phyloP scores from a whole-genome alignment of 2,797 vertebrate species.

The Eulemur mongoz region DNA sequence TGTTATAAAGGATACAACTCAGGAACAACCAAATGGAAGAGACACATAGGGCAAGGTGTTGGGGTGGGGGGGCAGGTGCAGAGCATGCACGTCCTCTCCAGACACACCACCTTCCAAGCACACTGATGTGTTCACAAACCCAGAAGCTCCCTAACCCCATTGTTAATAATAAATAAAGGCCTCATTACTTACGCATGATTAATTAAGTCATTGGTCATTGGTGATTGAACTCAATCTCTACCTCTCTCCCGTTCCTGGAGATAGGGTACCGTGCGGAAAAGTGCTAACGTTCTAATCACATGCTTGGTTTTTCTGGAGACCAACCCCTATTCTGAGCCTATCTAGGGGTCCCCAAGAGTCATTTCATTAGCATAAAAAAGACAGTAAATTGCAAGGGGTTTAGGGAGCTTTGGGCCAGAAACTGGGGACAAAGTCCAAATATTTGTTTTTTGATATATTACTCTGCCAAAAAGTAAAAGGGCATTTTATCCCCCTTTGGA shows the following conservation, averaged over 20 bases:
- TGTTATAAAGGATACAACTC: neutral
- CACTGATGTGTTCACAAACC: neutral
- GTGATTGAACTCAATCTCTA: neutral
- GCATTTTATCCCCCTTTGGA: neutral
- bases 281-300: neutral
- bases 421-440: neutral
- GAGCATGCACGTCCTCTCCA: neutral
- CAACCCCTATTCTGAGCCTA: neutral
- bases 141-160: neutral
- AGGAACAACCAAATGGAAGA: neutral
- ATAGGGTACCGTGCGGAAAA: neutral
- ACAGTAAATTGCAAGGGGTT: neutral
- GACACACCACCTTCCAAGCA: neutral
- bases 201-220: neutral
- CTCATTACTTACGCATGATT: neutral
- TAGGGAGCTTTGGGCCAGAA: neutral
- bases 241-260: neutral
- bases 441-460: neutral
- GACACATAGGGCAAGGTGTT: neutral
- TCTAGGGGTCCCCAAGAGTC: neutral
- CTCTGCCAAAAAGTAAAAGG: neutral
- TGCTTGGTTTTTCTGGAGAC: neutral
- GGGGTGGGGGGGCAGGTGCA: rapidly evolving
- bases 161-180: neutral
- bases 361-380: neutral